Evolutionary conservation across 2,888 invertebrate species (phyloP).

Genomic region (Julus scandinavius): DNA sequence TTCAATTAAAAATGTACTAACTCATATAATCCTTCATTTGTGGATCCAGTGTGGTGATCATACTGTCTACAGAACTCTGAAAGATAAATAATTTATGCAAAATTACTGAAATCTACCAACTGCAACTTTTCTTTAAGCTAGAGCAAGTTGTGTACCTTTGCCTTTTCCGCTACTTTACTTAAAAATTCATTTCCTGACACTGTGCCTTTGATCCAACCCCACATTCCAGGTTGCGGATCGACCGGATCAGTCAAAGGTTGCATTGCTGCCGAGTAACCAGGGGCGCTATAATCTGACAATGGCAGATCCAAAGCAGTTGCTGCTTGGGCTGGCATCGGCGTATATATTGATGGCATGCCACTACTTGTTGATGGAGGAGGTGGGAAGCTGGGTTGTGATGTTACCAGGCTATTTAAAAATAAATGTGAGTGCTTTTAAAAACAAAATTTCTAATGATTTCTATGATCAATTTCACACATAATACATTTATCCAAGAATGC

Average conservation of each 20-base stretch:
- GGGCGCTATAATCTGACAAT: slow-evolving; percentile 31
- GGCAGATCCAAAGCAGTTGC: slow-evolving; percentile 50
- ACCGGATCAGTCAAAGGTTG: background rate
- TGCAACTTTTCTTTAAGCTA: background rate
- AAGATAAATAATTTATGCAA: slow-evolving; percentile 39
- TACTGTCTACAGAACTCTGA: slow-evolving; percentile 81
- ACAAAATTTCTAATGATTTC: too few relatives aligned
- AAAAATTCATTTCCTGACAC: slow-evolving; percentile 68
- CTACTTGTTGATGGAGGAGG: slow-evolving; percentile 21
- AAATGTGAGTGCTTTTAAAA: too few relatives aligned
- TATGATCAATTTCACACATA: too few relatives aligned
- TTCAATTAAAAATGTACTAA: slow-evolving; percentile 69
- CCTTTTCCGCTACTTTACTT: slow-evolving; percentile 58
- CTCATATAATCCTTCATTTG: slow-evolving; percentile 89
- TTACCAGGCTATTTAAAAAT: background rate
- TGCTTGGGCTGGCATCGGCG: slow-evolving; percentile 30
- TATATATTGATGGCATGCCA: background rate
- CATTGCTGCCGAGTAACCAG: background rate
- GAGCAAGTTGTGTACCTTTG: slow-evolving; percentile 54
- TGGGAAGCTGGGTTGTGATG: background rate
- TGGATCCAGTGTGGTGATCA: slow-evolving; percentile 88
- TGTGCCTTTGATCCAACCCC: slow-evolving; percentile 78
- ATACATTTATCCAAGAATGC: too few relatives aligned
- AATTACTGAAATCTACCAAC: background rate
- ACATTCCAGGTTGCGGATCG: slow-evolving; percentile 62